Evolutionary conservation across 2,113 vertebrate species (phyloP).

Genomic region (Tupaia tana): DNA sequence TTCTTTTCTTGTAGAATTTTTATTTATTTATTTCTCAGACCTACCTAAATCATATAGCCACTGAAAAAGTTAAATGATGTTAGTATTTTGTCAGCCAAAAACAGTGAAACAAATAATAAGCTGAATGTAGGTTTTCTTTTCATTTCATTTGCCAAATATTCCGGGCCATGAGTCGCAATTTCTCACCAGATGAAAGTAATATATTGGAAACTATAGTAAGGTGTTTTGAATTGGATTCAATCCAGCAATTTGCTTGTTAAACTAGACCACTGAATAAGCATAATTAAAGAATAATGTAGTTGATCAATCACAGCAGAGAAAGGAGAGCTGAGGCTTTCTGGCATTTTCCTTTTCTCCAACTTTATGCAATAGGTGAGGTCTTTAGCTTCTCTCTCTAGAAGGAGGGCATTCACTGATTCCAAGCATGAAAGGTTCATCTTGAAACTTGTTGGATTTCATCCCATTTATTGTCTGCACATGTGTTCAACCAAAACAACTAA

Average conservation of each 20-base stretch:
- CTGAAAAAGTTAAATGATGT: slow-evolving; percentile 70
- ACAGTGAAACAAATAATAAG: neutral
- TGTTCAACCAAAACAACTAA: neutral
- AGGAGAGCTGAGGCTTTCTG: neutral
- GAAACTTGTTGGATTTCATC: slow-evolving; percentile 51
- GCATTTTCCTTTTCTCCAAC: slow-evolving; percentile 12
- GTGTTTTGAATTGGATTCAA: slow-evolving; percentile 50
- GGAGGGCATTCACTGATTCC: neutral
- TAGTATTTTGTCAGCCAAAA: slow-evolving; percentile 64
- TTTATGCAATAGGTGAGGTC: slow-evolving; percentile 50
- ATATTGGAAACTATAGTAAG: neutral
- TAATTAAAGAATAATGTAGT: slow-evolving; percentile 10
- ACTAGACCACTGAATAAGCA: slow-evolving; percentile 18
- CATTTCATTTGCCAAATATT: slow-evolving; percentile 20
- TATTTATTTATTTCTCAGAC: slow-evolving; percentile 46
- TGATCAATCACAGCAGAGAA: neutral
- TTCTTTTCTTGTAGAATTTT: slow-evolving; percentile 60
- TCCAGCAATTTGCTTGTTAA: slow-evolving; percentile 43
- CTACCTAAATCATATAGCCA: slow-evolving; percentile 5
- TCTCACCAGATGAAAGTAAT: neutral
- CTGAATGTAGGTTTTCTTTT: neutral
- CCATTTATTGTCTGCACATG: neutral
- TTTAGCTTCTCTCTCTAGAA: slow-evolving; percentile 49
- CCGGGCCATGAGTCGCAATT: neutral
- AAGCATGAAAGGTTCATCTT: slow-evolving; percentile 48